These are phyloP conservation scores for Nomada lathburiana DNA, from an alignment of 2,888 invertebrate species.

Conservation along the genomic window DNA sequence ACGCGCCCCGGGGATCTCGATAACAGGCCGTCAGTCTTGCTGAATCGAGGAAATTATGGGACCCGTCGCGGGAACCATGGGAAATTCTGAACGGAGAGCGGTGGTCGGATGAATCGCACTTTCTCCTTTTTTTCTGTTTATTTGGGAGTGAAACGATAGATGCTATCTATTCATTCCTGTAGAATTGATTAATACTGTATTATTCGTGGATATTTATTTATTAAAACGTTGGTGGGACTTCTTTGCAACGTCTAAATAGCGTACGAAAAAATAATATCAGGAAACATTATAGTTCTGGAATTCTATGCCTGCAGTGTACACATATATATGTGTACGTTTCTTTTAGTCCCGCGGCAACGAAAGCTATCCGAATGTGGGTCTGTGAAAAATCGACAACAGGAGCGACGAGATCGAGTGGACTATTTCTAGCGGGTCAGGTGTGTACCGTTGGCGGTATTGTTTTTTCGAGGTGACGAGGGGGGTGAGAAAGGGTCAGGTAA, in stretches of 20 bases:
- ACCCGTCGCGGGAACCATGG: not conserved
- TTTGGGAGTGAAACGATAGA: no score
- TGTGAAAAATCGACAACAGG: constrained; percentile 59
- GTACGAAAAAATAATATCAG: no score
- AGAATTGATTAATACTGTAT: no score
- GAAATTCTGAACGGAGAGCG: not conserved
- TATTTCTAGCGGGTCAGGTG: constrained; percentile 58
- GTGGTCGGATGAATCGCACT: not conserved
- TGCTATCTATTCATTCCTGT: no score
- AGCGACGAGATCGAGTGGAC: constrained; percentile 56
- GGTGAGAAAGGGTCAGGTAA: constrained; percentile 65
- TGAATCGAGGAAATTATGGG: constrained; percentile 7
- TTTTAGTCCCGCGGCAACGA: not conserved
- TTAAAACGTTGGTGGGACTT: no score
- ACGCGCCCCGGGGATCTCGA: constrained; percentile 36
- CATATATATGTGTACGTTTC: constrained; percentile 1
- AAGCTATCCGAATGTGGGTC: not conserved
- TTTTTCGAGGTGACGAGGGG: constrained; percentile 60
- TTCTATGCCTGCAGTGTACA: no score
- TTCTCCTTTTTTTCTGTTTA: not conserved
- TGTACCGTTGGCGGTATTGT: constrained; percentile 58
- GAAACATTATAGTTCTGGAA: no score
- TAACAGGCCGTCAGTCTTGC: constrained; percentile 29
- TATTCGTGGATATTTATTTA: no score
- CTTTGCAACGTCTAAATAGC: no score